phyloP scores from a whole-genome alignment of 2,113 vertebrate species.

The Origma solitaria region DNA sequence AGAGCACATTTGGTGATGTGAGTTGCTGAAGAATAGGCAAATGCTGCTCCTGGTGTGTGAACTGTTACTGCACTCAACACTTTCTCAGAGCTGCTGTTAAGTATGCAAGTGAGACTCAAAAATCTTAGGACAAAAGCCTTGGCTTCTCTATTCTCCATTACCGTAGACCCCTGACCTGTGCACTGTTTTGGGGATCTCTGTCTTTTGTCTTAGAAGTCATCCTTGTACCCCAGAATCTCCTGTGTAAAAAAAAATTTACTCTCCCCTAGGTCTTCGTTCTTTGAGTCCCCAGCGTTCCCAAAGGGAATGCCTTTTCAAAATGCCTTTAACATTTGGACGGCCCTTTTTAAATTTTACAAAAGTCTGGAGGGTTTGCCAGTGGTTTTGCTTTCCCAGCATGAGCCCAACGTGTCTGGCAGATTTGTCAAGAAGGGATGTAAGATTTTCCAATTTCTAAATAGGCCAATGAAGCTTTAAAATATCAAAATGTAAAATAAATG shows the following conservation, averaged over 20 bases:
- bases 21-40: background rate
- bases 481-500: conserved; percentile 57
- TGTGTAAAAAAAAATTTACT: background rate
- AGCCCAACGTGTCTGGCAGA: conserved; percentile 49
- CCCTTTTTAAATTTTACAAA: background rate
- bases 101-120: background rate
- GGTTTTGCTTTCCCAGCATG: background rate
- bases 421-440: conserved; percentile 50
- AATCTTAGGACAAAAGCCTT: background rate
- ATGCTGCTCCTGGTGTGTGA: background rate
- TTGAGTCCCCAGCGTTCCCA: background rate
- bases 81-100: background rate
- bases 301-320: background rate
- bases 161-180: background rate
- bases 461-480: conserved; percentile 51
- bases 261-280: background rate
- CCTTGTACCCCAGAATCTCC: background rate
- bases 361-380: conserved; percentile 26
- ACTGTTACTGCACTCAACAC: background rate
- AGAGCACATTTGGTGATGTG: background rate
- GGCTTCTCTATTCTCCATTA: background rate
- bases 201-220: background rate
- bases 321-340: background rate
- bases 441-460: conserved; percentile 68
- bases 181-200: background rate